These are phyloP conservation scores for Wiebesia pumilae DNA, from an alignment of 1,140 invertebrate species.

Conservation along the genomic window DNA sequence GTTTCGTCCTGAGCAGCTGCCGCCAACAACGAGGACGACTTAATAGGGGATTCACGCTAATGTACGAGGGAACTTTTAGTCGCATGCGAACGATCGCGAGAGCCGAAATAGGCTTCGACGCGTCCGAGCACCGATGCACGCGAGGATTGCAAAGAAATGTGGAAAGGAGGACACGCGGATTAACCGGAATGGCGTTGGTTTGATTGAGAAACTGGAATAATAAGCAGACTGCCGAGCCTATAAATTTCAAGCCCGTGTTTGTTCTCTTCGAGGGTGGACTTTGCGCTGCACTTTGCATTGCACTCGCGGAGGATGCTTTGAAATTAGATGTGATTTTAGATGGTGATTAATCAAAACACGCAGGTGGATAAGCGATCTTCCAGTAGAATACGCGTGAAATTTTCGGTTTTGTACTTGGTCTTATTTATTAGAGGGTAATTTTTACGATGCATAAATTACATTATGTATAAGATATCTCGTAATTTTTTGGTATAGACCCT, in stretches of 20 bases:
- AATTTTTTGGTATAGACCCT: background rate
- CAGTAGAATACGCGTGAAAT: background rate
- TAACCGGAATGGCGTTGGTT: background rate
- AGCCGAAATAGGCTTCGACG: background rate
- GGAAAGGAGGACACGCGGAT: background rate
- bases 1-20: background rate
- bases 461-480: background rate
- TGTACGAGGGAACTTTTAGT: background rate
- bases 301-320: background rate
- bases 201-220: constrained; percentile 12
- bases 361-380: background rate
- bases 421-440: background rate
- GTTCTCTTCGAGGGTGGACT: background rate
- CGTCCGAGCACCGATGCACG: background rate
- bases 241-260: background rate
- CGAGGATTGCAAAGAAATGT: background rate
- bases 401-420: background rate
- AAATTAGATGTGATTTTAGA: background rate
- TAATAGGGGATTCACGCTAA: constrained; percentile 33
- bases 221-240: background rate
- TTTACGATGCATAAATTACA: background rate
- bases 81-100: background rate
- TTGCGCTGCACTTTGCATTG: background rate
- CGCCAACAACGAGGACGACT: background rate
- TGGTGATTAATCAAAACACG: background rate